Conservation (phyloP, 2,797 vertebrate genomes). For the Heterohyrax brucei region DNA sequence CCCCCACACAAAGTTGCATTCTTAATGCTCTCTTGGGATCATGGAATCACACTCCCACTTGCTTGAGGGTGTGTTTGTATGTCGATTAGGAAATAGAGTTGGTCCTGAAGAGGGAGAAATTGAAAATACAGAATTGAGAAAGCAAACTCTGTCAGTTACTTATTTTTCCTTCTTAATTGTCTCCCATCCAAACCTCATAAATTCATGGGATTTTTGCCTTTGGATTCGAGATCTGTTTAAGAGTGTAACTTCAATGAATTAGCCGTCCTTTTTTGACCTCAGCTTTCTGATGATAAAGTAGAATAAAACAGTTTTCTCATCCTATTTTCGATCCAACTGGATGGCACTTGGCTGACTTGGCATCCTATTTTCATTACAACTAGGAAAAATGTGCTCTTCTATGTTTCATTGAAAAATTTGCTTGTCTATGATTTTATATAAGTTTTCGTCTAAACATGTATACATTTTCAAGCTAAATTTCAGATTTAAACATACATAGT, state of each 20-base stretch:
- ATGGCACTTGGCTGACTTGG: no score
- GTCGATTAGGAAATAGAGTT: neutral
- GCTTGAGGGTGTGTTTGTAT: neutral
- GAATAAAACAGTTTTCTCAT: neutral
- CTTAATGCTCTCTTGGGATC: neutral
- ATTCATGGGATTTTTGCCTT: neutral
- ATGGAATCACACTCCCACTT: neutral
- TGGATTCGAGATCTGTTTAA: neutral
- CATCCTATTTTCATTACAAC: neutral
- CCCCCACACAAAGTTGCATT: neutral
- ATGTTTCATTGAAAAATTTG: neutral
- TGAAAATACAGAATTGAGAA: slow-evolving; percentile 18
- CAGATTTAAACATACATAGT: neutral
- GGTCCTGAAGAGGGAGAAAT: neutral
- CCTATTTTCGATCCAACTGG: neutral
- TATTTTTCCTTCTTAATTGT: neutral
- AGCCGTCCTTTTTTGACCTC: neutral
- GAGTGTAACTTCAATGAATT: neutral
- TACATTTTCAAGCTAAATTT: neutral
- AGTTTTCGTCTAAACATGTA: slow-evolving; percentile 31
- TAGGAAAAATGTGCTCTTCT: neutral
- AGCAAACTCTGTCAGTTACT: neutral
- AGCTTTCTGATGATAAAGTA: neutral
- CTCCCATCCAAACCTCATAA: neutral
- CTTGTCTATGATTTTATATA: neutral